Percentiles rank a stretch among this genome's conserved stretches.
Evolutionary conservation across 2,113 vertebrate genomes (phyloP).

Genomic region (Coptodon bakossiorum): DNA sequence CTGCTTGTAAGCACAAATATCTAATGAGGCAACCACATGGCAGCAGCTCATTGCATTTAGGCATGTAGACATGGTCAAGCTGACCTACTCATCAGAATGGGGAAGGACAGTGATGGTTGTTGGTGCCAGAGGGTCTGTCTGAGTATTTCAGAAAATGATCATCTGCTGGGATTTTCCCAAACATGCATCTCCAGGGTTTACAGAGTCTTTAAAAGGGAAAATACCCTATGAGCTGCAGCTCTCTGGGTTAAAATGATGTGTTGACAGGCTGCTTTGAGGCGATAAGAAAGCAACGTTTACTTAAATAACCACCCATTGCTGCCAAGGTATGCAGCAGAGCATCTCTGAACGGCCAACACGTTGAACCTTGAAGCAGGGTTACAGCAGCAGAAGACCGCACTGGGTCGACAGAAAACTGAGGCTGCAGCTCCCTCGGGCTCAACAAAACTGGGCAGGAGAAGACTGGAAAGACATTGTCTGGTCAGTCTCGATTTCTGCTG

Average conservation of each 20-base stretch:
- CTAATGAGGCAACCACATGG: neutral
- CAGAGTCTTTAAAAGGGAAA: neutral
- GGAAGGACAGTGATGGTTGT: neutral
- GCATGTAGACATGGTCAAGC: neutral
- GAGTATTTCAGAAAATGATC: neutral
- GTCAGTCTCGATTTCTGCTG: neutral
- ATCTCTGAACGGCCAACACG: neutral
- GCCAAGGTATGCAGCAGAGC: neutral
- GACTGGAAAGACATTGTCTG: neutral
- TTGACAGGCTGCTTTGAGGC: neutral
- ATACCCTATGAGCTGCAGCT: neutral
- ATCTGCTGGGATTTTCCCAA: neutral
- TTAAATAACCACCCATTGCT: accelerated
- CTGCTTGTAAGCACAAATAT: neutral
- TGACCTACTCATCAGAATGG: neutral
- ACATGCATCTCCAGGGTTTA: neutral
- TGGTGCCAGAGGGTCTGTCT: neutral
- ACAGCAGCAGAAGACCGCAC: neutral
- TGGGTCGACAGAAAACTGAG: neutral
- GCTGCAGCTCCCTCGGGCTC: accelerated
- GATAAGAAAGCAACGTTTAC: neutral
- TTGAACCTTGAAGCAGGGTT: neutral
- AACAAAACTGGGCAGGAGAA: neutral
- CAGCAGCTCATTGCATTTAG: neutral
- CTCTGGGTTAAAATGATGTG: neutral